Evolutionary conservation across 2,113 vertebrate genomes (phyloP).

Genomic region (Psittacula cyanocephala): DNA sequence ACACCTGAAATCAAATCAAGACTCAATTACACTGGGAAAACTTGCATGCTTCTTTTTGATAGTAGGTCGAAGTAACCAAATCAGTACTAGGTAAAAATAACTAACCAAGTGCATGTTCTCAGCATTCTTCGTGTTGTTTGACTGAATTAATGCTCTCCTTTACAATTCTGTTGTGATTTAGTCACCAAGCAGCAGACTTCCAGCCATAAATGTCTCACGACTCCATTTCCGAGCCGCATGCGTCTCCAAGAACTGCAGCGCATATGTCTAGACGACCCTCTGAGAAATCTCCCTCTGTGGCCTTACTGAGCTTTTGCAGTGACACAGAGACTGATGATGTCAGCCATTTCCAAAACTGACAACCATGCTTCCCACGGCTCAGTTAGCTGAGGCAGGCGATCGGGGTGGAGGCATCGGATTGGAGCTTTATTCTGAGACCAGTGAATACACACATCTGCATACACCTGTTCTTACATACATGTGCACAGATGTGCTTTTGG

Average conservation of each 20-base stretch:
- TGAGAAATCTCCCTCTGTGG: slow-evolving; percentile 49
- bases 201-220: slow-evolving; percentile 5
- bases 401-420: background rate
- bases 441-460: background rate
- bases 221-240: background rate
- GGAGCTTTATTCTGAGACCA: background rate
- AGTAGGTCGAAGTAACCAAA: background rate
- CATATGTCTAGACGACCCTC: slow-evolving; percentile 64
- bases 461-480: background rate
- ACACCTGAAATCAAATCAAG: background rate
- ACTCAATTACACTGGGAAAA: background rate
- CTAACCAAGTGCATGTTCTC: background rate
- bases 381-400: background rate
- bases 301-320: slow-evolving; percentile 35
- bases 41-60: background rate
- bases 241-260: slow-evolving; percentile 2
- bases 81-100: slow-evolving; percentile 11
- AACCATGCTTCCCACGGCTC: background rate
- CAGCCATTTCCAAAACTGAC: slow-evolving; percentile 3
- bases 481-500: accelerated
- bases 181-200: background rate
- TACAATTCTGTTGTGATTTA: background rate
- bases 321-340: slow-evolving; percentile 47
- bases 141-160: background rate
- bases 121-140: background rate